phyloP scores from a whole-genome alignment of 2,888 invertebrate genomes.

The Candidula unifasciata region DNA sequence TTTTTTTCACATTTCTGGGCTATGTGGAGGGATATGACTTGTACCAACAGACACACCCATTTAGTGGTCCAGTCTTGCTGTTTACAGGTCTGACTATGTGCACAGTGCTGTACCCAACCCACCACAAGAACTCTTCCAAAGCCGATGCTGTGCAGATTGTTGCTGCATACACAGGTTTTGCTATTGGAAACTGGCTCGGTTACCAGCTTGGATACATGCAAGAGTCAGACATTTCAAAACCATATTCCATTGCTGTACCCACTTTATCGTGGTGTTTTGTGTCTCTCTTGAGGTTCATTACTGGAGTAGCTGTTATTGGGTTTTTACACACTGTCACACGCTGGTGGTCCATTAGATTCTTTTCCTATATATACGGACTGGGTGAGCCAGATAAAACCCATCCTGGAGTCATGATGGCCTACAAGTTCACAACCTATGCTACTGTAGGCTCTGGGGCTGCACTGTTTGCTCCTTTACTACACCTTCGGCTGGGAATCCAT shows the following conservation, averaged over 20 bases:
- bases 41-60: slow-evolving; percentile 65
- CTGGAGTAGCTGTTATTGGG: slow-evolving; percentile 61
- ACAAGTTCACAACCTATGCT: slow-evolving; percentile 66
- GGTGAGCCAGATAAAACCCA: slow-evolving; percentile 65
- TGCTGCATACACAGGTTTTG: slow-evolving; percentile 59
- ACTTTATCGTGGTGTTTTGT: slow-evolving; percentile 58
- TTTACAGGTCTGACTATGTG: slow-evolving; percentile 62
- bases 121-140: slow-evolving; percentile 61
- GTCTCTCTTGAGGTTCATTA: slow-evolving; percentile 62
- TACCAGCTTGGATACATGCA: slow-evolving; percentile 64
- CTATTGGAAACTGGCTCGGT: slow-evolving; percentile 64
- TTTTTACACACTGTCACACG: slow-evolving; percentile 59
- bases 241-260: slow-evolving; percentile 58
- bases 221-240: slow-evolving; percentile 44
- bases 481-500: slow-evolving; percentile 61
- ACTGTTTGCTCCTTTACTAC: slow-evolving; percentile 63
- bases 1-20: slow-evolving; percentile 58
- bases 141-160: slow-evolving; percentile 67
- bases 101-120: slow-evolving; percentile 66
- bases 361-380: slow-evolving; percentile 63
- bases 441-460: slow-evolving; percentile 60
- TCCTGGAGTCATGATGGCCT: slow-evolving; percentile 61
- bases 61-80: slow-evolving; percentile 62
- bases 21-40: slow-evolving; percentile 63
- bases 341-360: slow-evolving; percentile 57